Evolutionary conservation across 1,140 invertebrate genomes (phyloP), one percentile per base, ranked within the genome.

Genomic region (Oppia nitens): DNA sequence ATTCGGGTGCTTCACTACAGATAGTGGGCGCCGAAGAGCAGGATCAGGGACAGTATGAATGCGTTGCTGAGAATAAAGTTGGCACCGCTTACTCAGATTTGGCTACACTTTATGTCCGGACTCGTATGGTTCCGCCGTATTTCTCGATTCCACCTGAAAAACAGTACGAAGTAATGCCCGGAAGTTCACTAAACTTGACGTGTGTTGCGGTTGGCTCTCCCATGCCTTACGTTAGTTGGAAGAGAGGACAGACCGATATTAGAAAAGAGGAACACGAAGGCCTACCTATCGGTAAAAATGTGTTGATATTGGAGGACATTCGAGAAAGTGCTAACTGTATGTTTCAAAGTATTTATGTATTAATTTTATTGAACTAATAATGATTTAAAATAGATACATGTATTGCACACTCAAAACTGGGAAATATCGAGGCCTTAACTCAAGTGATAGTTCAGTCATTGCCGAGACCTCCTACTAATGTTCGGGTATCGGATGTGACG

Each of bases 211-310:
- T 89, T 6, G 94, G 95, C 0, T 89, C 93, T 0, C 95, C 95
- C 0, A 95, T 97, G 90, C 95, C 95, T 0, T 84, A 81, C 65
- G 91, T 98, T 51, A 93, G 89, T 72, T 98, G 92, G 92, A 80
- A 85, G 59, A 86, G 88, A 73, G 90, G 84, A 68, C 80, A 79
- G 3, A 79, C 80, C 66, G 86, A 89, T 71, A 55, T 59, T 58
- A 9, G 24, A 25, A 48, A 29, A 47, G 88, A 85, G 0, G 84
- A 85, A 6, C 64, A 65, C 20, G 57, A 73, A 50, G 66, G 68
- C 11, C 60, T 68, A 14, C 68, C 75, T 4, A 72, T 77, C 48
- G 78, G 78, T 0, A 70, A 69, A 53, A 97, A 96, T 75, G 82
- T 92, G 12, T 75, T 98, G 21, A 77, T 81, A 59, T 69, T 98